These are phyloP conservation scores for Notocelia uddmanniana DNA, from an alignment of 2,888 invertebrate species.

Conservation along the genomic window DNA sequence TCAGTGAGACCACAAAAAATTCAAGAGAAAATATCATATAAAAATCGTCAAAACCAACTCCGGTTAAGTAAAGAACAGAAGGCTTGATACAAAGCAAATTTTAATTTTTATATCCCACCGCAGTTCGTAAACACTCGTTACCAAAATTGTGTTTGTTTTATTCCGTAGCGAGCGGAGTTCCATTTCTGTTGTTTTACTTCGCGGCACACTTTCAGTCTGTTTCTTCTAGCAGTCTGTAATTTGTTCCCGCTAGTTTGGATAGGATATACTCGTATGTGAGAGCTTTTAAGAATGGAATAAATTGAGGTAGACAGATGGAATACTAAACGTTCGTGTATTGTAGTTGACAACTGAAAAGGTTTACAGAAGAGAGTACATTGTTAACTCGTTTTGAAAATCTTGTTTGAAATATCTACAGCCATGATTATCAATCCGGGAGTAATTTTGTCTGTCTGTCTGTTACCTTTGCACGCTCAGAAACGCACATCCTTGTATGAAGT, in stretches of 20 bases:
- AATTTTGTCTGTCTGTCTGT: no score
- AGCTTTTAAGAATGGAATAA: not conserved
- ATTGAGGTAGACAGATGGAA: not conserved
- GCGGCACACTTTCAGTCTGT: slow-evolving; percentile 33
- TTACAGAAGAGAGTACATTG: not conserved
- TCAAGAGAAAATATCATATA: not conserved
- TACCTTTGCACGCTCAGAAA: no score
- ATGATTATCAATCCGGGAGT: no score
- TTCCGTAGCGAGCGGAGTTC: slow-evolving; percentile 56
- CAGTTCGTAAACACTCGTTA: slow-evolving; percentile 68
- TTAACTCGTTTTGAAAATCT: no score
- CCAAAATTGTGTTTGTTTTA: slow-evolving; percentile 72
- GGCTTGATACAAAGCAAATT: slow-evolving; percentile 61
- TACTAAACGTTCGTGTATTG: not conserved
- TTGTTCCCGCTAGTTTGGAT: slow-evolving; percentile 37
- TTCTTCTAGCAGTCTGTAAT: slow-evolving; percentile 32
- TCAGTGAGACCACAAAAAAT: not conserved
- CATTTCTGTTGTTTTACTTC: slow-evolving; percentile 52
- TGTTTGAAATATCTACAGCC: not conserved
- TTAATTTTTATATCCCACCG: slow-evolving; percentile 64
- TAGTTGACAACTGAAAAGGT: not conserved
- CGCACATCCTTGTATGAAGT: no score
- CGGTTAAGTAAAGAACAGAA: slow-evolving; percentile 52
- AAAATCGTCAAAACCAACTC: slow-evolving; percentile 17
- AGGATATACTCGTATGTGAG: not conserved